These are phyloP conservation scores for Agapostemon virescens DNA, from an alignment of 2,888 invertebrate genomes.

Conservation along the genomic window DNA sequence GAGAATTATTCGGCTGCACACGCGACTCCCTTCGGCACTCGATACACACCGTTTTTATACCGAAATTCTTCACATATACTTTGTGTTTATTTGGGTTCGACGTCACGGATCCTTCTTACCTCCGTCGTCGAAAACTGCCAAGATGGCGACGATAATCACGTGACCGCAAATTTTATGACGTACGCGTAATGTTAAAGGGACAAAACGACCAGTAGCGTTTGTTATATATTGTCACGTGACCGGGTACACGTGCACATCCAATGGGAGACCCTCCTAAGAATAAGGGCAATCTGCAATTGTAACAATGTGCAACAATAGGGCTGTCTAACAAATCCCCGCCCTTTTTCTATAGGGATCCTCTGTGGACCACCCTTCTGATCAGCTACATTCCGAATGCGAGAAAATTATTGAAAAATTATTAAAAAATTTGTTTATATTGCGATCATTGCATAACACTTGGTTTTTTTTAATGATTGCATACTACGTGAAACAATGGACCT, in stretches of 20 bases:
- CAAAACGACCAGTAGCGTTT: constrained; percentile 68
- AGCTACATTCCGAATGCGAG: background rate
- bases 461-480: constrained; percentile 7
- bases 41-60: constrained; percentile 58
- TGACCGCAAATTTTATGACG: constrained; percentile 76
- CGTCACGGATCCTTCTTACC: constrained; percentile 76
- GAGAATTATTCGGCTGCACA: constrained; percentile 61
- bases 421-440: background rate
- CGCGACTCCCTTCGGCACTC: constrained; percentile 58
- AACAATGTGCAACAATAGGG: constrained; percentile 62
- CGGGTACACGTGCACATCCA: constrained; percentile 68
- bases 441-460: constrained; percentile 9
- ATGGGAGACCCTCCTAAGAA: constrained; percentile 66
- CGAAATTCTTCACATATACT: constrained; percentile 70
- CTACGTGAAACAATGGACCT: background rate
- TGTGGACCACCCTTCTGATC: background rate
- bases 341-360: constrained; percentile 36
- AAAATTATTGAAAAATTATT: background rate
- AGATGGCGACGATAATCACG: constrained; percentile 76
- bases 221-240: constrained; percentile 67
- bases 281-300: constrained; percentile 66
- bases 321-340: constrained; percentile 44
- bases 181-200: constrained; percentile 74
- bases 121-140: constrained; percentile 76
- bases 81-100: constrained; percentile 74